Base-by-base conservation (phyloP, 2,113 vertebrate genomes). In the Python bivittatus region DNA sequence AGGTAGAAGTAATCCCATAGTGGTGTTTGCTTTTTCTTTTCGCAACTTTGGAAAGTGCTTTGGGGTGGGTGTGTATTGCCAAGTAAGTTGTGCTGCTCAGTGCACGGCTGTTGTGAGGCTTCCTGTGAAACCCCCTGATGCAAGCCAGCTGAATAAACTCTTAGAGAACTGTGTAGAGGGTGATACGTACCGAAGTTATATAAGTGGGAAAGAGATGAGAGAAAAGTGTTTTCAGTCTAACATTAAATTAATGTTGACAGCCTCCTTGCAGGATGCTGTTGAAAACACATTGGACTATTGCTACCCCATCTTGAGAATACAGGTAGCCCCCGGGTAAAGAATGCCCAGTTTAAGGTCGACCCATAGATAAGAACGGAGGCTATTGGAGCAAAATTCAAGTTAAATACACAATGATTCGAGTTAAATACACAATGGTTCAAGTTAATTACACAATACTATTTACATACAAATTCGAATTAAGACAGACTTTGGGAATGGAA, bases 31-130 rank as follows among this genome's bases (percentile, higher is more conserved):
- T 79, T 79, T 38, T 79, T 38, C 33, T 79, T 79, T 79, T 20
- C 8, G 33, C 9, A 3, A 9, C 68, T 9, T 79, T 38, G 33
- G 68, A 38, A 79, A 79, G 68, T 38, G 33, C 33, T 79, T 79
- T 42, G 33, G 33, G 33, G 68, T 38, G 6, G 1, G 2, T 20
- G 7, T 61, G 6, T 79, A 4, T 79, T 79, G 38, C 1, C 22
- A 79, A 79, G 68, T 38, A 72, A 38, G 15, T 0, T 8, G 83
- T 56, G 10, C 17, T 42, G 42, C 38, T 0, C 1, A 29, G 0
- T 0, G 0, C 3, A 10, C 4, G 3, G 0, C 13, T 56, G 25
- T 85, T 84, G 33, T 83, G 23, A 88, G 1, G 1, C 1, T n/a
- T 27, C n/a, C 20, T 68, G 52, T 48, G 33, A 44, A 42, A 54